Conservation (phyloP, 2,113 vertebrate species). For the Larimichthys polyactis region DNA sequence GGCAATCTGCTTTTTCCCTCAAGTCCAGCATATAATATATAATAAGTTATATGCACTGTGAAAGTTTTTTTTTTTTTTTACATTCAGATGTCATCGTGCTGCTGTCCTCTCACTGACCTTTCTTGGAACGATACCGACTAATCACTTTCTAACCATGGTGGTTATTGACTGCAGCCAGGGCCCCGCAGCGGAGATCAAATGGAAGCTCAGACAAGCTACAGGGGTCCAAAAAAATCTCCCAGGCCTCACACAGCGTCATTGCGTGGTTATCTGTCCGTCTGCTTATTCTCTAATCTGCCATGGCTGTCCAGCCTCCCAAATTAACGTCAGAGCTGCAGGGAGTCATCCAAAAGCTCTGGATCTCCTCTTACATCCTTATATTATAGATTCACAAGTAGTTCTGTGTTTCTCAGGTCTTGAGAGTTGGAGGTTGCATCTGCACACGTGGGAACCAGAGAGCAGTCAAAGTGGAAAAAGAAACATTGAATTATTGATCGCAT, state of each 20-base stretch:
- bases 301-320: conserved; percentile 37
- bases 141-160: conserved; percentile 7
- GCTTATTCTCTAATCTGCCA: conserved; percentile 50
- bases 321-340: conserved; percentile 46
- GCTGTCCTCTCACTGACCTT: conserved; percentile 6
- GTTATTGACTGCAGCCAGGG: conserved; percentile 20
- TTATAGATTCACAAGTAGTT: conserved; percentile 26
- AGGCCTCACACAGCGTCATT: background rate
- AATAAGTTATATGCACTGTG: background rate
- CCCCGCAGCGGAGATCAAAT: conserved; percentile 27
- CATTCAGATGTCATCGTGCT: background rate
- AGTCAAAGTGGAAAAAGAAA: background rate
- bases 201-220: conserved; percentile 33
- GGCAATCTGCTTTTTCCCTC: background rate
- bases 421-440: background rate
- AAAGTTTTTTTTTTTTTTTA: background rate
- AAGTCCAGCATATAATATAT: background rate
- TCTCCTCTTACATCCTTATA: conserved; percentile 35
- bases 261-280: conserved; percentile 15
- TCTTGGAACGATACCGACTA: background rate
- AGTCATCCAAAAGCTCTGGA: conserved; percentile 38
- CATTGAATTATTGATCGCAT: background rate
- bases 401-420: conserved; percentile 10
- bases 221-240: conserved; percentile 33
- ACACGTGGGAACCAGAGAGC: conserved; percentile 11